These are phyloP conservation scores for Calyptommatus sinebrachiatus DNA, from an alignment of 2,113 vertebrate species.

Conservation along the genomic window DNA sequence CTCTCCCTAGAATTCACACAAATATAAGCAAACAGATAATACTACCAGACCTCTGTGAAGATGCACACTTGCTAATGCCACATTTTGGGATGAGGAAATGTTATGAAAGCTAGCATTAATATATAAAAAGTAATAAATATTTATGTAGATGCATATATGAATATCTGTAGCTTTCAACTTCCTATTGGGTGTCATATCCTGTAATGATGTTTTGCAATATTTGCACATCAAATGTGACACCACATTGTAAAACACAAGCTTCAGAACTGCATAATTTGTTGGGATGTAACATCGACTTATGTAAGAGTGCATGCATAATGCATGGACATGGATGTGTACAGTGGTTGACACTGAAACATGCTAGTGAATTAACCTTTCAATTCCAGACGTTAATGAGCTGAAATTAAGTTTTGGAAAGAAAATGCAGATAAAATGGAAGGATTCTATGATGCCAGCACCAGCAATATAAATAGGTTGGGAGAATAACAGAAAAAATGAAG, in stretches of 20 bases:
- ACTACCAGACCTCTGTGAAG: not conserved
- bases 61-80: not conserved
- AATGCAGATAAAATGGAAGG: conserved; percentile 2
- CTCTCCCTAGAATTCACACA: not conserved
- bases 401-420: conserved; percentile 2
- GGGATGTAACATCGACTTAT: conserved; percentile 9
- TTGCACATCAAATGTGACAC: rapidly evolving
- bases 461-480: not conserved
- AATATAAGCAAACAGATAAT: conserved; percentile 14
- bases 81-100: not conserved
- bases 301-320: not conserved
- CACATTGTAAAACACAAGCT: conserved; percentile 1
- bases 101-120: not conserved
- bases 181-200: not conserved
- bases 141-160: not conserved
- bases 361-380: conserved; percentile 17
- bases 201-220: not conserved
- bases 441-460: not conserved
- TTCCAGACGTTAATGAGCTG: not conserved
- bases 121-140: conserved; percentile 6
- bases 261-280: conserved; percentile 32
- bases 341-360: not conserved
- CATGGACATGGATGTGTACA: conserved; percentile 14
- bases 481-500: not conserved
- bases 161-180: conserved; percentile 24